Base-by-base conservation (phyloP, 2,797 vertebrate species). In the Catostomus latipinnis region DNA sequence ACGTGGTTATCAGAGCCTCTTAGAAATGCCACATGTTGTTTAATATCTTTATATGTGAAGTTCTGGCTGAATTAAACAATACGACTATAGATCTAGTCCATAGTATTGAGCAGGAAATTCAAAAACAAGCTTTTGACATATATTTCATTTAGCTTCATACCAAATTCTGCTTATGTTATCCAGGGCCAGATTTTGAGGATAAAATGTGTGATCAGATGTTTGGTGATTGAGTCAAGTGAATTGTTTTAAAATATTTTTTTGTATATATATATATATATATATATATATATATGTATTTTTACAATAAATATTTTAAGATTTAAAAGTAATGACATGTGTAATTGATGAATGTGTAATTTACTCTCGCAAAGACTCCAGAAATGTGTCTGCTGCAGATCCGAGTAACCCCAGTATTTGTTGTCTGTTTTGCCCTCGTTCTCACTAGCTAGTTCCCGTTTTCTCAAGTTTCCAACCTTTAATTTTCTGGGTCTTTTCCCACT, bases 231-330 rank as follows among this genome's bases (percentile, higher is more conserved):
- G 14, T 50, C 8, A 7, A 68, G 18, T 50, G 56, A 65, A 56
- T n/a, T 16, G 6, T 34, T 34, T 8, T 57, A 6, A 66, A 68
- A 49, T 54, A 60, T n/a, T 10, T 1, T 78, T 66, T 58, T 66
- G 49, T 79, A 79, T 57, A 18, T 18, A 18, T 18, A 18, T 18
- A 18, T 18, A 18, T 18, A 18, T 18, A 18, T 18, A 18, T 22
- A 1, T 22, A 2, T 22, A 22, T 22, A 22, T 22, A 34, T 34
- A 34, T 34, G 2, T 34, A 34, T 65, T 79, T 34, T 78, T 79
- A 8, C 53, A 80, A 80, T 80, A 80, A 80, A 80, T 73, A 7
- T n/a, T 14, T 2, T 66, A 65, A n/a, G 13, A 67, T 80, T 66
- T 73, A 72, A 53, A 61, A 43, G 34, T 34, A 34, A 34, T 34